A percentile compares a stretch with the other conserved stretches of the same genome.
These are phyloP conservation scores for Leptodactylus fuscus DNA, from an alignment of 2,113 vertebrate genomes.

Conservation along the genomic window DNA sequence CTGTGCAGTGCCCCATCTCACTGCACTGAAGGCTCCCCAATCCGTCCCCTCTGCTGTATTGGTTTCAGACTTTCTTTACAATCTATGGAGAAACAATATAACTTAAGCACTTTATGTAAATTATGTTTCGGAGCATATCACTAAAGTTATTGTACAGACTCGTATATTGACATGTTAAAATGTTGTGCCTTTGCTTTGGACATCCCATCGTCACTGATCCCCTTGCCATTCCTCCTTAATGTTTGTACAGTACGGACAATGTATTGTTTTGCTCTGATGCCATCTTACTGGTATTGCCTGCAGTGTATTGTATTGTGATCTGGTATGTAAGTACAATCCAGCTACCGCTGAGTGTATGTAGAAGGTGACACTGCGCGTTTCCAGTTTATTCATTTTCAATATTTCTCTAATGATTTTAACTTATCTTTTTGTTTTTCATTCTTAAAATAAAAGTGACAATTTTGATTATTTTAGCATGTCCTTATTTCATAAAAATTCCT, in stretches of 20 bases:
- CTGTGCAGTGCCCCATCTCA: too few species aligned
- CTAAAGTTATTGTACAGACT: not conserved
- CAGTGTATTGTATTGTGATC: constrained; percentile 36
- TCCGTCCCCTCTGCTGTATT: too few species aligned
- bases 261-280: not conserved
- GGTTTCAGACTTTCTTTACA: too few species aligned
- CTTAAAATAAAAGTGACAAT: constrained; percentile 8
- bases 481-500: not conserved
- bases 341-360: constrained; percentile 2
- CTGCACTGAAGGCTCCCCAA: too few species aligned
- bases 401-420: constrained; percentile 5
- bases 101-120: constrained; percentile 19
- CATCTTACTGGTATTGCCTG: not conserved
- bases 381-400: not conserved
- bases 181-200: constrained; percentile 22
- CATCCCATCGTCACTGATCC: not conserved
- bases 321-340: constrained; percentile 19
- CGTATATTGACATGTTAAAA: not conserved
- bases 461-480: not conserved
- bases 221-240: not conserved
- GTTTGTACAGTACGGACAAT: not conserved
- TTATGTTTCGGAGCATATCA: not conserved
- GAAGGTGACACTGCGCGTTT: constrained; percentile 27
- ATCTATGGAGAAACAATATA: too few species aligned
- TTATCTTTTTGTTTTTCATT: constrained; percentile 14